A percentile compares a stretch with the other conserved stretches of the same genome.
These are phyloP conservation scores for Andrena cerasifolii DNA, from an alignment of 1,140 invertebrate species.

Conservation along the genomic window DNA sequence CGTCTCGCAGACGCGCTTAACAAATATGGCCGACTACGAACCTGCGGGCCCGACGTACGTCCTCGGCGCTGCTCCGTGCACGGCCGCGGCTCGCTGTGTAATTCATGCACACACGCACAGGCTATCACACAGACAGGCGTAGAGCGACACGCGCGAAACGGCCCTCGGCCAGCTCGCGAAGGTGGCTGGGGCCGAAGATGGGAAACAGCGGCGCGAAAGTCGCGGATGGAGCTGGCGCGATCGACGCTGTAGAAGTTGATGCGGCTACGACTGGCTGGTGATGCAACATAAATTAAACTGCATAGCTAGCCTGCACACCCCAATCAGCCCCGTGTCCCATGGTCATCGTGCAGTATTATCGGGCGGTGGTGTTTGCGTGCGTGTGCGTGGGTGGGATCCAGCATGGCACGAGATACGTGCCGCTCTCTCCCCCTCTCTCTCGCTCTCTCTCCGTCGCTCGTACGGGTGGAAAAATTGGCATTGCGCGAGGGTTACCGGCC, in stretches of 20 bases:
- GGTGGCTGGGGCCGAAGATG: constrained; percentile 3
- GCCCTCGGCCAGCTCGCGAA: constrained; percentile 4
- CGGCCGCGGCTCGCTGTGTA: not conserved
- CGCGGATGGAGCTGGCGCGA: constrained; percentile 36
- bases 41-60: constrained; percentile 25
- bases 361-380: constrained; percentile 54
- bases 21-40: constrained; percentile 67
- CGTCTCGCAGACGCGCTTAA: constrained; percentile 54
- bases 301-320: constrained; percentile 74
- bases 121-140: not conserved
- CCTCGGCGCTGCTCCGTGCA: not conserved
- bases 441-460: not conserved
- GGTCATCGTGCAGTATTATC: constrained; percentile 75
- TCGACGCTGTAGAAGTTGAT: constrained; percentile 63
- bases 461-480: constrained; percentile 69
- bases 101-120: constrained; percentile 38
- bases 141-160: not conserved
- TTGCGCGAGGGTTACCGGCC: constrained; percentile 64
- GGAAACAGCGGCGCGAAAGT: constrained; percentile 19
- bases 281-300: constrained; percentile 79
- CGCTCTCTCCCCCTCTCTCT: not conserved
- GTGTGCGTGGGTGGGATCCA: constrained; percentile 63
- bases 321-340: constrained; percentile 75
- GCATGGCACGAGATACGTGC: constrained; percentile 52
- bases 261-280: constrained; percentile 72